These are phyloP conservation scores for Blera fallax DNA, from an alignment of 2,888 invertebrate species.

Conservation along the genomic window DNA sequence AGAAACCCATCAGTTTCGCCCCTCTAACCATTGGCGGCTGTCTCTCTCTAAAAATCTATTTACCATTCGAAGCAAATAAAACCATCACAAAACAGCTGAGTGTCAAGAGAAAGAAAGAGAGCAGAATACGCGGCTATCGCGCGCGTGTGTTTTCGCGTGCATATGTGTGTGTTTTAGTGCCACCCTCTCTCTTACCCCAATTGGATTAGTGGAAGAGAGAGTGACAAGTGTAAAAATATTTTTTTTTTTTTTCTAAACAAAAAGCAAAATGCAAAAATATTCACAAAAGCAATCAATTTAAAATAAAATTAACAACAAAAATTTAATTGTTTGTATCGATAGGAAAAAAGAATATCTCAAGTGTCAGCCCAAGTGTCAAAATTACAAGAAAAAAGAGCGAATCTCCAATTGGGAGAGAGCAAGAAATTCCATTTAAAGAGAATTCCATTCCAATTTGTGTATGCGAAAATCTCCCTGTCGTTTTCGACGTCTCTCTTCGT, in stretches of 20 bases:
- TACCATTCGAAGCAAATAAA: slow-evolving; percentile 57
- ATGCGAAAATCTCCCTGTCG: slow-evolving; percentile 16
- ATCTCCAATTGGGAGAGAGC: slow-evolving; percentile 44
- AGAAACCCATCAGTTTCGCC: background rate
- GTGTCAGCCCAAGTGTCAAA: slow-evolving; percentile 44
- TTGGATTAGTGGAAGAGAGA: slow-evolving; percentile 72
- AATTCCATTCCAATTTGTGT: slow-evolving; percentile 44
- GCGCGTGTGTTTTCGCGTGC: slow-evolving; percentile 7
- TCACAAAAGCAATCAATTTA: slow-evolving; percentile 11
- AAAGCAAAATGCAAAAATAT: background rate
- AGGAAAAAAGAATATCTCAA: slow-evolving; percentile 7
- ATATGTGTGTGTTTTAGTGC: slow-evolving; percentile 7
- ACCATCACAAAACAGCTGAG: slow-evolving; percentile 72
- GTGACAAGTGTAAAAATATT: slow-evolving; percentile 65
- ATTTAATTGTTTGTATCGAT: slow-evolving; percentile 24
- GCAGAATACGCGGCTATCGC: background rate
- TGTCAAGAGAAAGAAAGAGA: background rate
- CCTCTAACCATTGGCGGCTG: slow-evolving; percentile 22
- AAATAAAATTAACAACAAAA: slow-evolving; percentile 13
- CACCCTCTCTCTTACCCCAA: slow-evolving; percentile 72
- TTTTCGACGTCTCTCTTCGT: background rate
- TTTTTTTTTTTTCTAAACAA: background rate
- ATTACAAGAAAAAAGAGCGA: background rate
- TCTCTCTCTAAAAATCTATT: slow-evolving; percentile 71
- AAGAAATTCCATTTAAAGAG: slow-evolving; percentile 13